Evolutionary conservation across 2,113 vertebrate genomes (phyloP), one percentile per base, ranked within the genome.

Genomic region (Dolichallabes microphthalmus): DNA sequence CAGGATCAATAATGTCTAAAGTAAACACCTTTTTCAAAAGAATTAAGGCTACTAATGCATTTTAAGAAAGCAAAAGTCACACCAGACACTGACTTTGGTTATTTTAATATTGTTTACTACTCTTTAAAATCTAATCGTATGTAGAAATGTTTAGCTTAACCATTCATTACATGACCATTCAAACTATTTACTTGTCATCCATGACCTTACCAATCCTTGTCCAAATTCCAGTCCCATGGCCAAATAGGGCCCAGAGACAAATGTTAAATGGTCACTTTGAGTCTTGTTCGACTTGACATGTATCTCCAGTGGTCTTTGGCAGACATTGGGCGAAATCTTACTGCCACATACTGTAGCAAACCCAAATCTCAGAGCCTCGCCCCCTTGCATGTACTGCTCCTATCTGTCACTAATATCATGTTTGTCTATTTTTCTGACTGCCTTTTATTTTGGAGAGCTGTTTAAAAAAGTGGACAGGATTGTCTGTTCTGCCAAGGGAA

Each of bases 301-400:
- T 74, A 74, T 74, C 20, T 73, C 32, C 35, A 25, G 73, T 75
- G 73, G 39, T n/a, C 73, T 75, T n/a, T 20, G 52, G 50, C 50
- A 55, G 50, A 76, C 53, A 14, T 27, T 55, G 50, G 7, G 50
- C n/a, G 3, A 8, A 53, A 27, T 76, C 27, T 52, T 53, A 53
- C 45, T 53, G 74, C 13, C 13, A 27, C 74, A 76, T 19, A 45
- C 39, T 45, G 39, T 45, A 76, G 25, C 2, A 25, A n/a, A 17
- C 25, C 50, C n/a, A 52, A 25, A 76, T 76, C 50, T 4, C 50
- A 4, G 22, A 61, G 22, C 55, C 55, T 4, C 55, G 9, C 22
- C 60, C 60, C 20, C 8, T 7, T 22, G 20, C 19, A 19, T 58
- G 55, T 39, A 25, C 22, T 50, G 71, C 39, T 50, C 25, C 73